Base-by-base conservation (phyloP, 2,113 vertebrate species). In the Phasianus colchicus region DNA sequence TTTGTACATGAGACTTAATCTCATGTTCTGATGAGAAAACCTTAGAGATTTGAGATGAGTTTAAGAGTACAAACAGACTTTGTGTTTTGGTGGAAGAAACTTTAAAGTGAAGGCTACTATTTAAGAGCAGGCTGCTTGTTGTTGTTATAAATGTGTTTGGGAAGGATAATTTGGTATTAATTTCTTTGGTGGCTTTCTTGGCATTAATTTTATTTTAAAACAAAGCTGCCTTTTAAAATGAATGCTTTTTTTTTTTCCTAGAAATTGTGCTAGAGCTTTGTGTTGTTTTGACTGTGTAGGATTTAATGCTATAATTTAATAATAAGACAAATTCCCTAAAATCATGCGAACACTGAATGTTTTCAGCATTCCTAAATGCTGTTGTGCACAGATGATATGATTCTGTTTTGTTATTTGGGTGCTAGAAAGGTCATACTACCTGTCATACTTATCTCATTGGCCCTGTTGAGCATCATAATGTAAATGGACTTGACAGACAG, bases 381-480 rank as follows among this genome's bases (percentile, higher is more conserved):
- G 54, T 86, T 65, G 70, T 74, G 42, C 47, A 48, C 54, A 83
- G 54, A 84, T 90, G 83, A 25, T 93, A 19, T 57, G 54, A 57
- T 57, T 87, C 57, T 92, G n/a, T 88, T 95, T 66, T 55, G 74
- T 96, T 91, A 67, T 96, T 93, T 92, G 85, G 57, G 45, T 72
- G 18, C 83, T 91, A 74, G 90, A 96, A 97, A 96, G 95, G 92
- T 93, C 96, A 57, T 45, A 48, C 75, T 87, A 75, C 57, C 72
- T 97, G 86, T 97, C 94, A 83, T 76, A 81, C 88, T 96, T 95
- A 88, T 61, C 90, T 97, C 45, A 43, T 55, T 52, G 81, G 81
- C 60, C 50, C 66, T 1, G 10, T 91, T 95, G 65, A 96, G 94
- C 95, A 93, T 93, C 73, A 70, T 86, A 90, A 95, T 95, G 83